Evolutionary conservation across 2,797 vertebrate species (phyloP), one percentile per base, ranked within the genome.

Genomic region (Ctenopoma multispine): DNA sequence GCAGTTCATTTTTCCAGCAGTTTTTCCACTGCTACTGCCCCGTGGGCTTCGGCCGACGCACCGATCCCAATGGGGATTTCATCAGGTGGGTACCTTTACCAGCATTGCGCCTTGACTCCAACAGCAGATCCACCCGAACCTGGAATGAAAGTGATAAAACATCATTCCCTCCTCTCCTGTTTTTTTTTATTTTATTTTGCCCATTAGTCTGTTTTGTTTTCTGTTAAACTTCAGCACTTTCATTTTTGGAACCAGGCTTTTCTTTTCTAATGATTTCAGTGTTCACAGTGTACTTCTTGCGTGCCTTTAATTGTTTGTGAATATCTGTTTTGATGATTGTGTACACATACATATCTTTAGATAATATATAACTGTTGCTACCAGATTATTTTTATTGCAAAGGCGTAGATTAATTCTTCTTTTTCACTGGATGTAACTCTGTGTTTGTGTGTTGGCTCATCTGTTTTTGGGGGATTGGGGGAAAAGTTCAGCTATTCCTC

Each of bases 21-120:
- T 95, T 95, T 70, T 95, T 95, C 90, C 94, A 95, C 87, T 95
- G 94, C 92, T 95, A 95, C 92, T 95, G 95, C 65, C 94, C 94
- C 12, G 94, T 95, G 89, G 93, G 94, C 86, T 95, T 95, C 54
- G 94, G 95, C 70, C 87, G 94, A 17, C 92, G 94, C 81, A 95
- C 94, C 21, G 95, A 95, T 87, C 94, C 94, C 84, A 95, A 95
- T 72, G 95, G 95, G 69, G 94, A 95, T 90, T 95, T 94, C 85
- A 95, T 95, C 79, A 94, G 94, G 94, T 95, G 90, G 86, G 93
- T 92, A 79, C 73, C 48, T 64, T 66, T 89, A 79, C 74, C 74
- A 68, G 20, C 71, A 89, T 78, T 54, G 57, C 24, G 72, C 62
- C 43, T 86, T 79, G 70, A 27, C 76, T 77, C 61, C 67, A 59